These are phyloP conservation scores for Leptinotarsa defecta DNA, from an alignment of 1,140 invertebrate genomes.

Conservation along the genomic window DNA sequence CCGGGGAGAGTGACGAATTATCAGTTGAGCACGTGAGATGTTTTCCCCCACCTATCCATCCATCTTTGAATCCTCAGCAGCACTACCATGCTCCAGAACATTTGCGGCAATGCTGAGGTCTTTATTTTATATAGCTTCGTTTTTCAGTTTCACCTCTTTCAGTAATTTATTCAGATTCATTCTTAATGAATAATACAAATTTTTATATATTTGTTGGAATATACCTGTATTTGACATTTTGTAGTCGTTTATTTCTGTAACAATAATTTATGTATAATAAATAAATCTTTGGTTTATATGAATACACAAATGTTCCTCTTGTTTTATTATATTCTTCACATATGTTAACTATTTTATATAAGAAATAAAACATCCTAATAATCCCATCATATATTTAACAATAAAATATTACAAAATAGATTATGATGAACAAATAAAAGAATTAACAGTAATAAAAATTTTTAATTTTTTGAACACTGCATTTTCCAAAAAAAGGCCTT, in stretches of 20 bases:
- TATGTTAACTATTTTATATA: neutral
- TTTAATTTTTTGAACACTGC: conserved; percentile 20
- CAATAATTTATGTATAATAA: conserved; percentile 13
- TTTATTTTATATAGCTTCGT: conserved; percentile 3
- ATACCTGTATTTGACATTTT: conserved; percentile 27
- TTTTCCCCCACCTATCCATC: conserved; percentile 92
- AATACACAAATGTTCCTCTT: conserved; percentile 14
- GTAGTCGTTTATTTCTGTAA: conserved; percentile 31
- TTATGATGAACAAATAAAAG: conserved; percentile 33
- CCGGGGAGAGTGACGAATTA: conserved; percentile 79
- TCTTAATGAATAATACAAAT: neutral
- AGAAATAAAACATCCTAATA: conserved; percentile 16
- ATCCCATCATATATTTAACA: conserved; percentile 41
- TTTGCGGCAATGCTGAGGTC: conserved; percentile 56
- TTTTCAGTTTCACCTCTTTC: neutral
- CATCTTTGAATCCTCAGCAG: conserved; percentile 63
- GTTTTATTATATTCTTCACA: conserved; percentile 15
- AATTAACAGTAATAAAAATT: conserved; percentile 39
- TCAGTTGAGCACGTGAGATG: conserved; percentile 96
- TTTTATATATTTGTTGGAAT: neutral
- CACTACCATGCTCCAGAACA: conserved; percentile 68
- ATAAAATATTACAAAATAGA: conserved; percentile 42
- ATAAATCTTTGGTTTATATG: conserved; percentile 12
- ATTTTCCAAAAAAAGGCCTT: neutral
- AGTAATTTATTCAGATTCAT: neutral